Conservation (phyloP, 2,888 invertebrate genomes). For the Danaus chrysippus region DNA sequence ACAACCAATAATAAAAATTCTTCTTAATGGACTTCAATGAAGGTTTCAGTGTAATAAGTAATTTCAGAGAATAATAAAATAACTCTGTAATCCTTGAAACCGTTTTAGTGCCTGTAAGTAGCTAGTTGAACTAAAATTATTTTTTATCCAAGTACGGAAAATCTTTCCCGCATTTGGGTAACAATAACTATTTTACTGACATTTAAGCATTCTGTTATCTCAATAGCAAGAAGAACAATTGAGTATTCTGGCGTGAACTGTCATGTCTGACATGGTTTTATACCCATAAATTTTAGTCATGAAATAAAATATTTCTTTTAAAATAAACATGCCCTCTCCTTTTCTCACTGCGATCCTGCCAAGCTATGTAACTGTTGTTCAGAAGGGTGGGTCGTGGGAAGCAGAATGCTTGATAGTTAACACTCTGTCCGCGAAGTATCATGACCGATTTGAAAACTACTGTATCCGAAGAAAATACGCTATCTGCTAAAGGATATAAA, state of each 20-base stretch:
- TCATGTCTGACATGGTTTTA: slow-evolving; percentile 33
- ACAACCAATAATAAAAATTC: too few species aligned
- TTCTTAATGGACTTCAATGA: too few species aligned
- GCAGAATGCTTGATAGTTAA: slow-evolving; percentile 43
- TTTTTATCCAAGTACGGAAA: too few species aligned
- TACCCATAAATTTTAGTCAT: slow-evolving; percentile 49
- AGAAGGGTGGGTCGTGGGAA: slow-evolving; percentile 35
- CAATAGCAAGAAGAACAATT: slow-evolving; percentile 13
- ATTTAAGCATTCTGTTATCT: slow-evolving; percentile 1
- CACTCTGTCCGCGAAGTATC: slow-evolving; percentile 48
- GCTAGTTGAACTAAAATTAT: too few species aligned
- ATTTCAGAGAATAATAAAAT: too few species aligned
- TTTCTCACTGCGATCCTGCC: slow-evolving; percentile 42
- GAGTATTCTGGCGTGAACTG: slow-evolving; percentile 22
- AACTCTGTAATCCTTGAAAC: too few species aligned
- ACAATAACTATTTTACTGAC: too few species aligned
- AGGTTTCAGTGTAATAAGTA: too few species aligned
- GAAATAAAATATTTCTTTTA: slow-evolving; percentile 41
- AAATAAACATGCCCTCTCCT: slow-evolving; percentile 58
- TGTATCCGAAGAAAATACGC: slow-evolving; percentile 70
- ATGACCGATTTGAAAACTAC: slow-evolving; percentile 69
- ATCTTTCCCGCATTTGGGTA: too few species aligned
- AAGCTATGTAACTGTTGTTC: slow-evolving; percentile 38
- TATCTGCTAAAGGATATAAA: slow-evolving; percentile 79
- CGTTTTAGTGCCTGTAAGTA: too few species aligned